phyloP scores from a whole-genome alignment of 2,113 vertebrate species.

The Saimiri boliviensis region DNA sequence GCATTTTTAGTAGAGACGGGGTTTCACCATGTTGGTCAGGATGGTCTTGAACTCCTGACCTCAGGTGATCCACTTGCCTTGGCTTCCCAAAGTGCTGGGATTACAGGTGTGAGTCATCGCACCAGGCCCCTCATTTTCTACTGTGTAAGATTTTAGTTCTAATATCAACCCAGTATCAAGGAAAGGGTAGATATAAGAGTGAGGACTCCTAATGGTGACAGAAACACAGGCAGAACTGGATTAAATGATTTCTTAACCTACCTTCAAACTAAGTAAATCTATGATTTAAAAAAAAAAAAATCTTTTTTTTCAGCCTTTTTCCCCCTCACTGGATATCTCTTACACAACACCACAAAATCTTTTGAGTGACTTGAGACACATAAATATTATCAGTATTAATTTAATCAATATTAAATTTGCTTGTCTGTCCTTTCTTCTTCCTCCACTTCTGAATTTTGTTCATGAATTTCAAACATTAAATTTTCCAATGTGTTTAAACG shows the following conservation, averaged over 20 bases:
- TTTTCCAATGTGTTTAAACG: not conserved
- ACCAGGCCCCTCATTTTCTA: not conserved
- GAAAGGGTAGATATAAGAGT: not conserved
- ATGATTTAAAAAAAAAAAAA: not conserved
- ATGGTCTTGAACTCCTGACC: too few species aligned
- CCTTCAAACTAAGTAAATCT: not conserved
- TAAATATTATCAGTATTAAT: not conserved
- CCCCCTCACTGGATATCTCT: too few species aligned
- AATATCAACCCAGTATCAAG: not conserved
- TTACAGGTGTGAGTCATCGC: too few species aligned
- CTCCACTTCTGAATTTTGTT: not conserved
- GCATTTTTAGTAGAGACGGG: too few species aligned
- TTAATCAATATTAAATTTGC: not conserved
- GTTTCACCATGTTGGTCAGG: too few species aligned
- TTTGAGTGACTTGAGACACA: not conserved
- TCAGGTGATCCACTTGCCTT: too few species aligned
- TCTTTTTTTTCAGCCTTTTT: too few species aligned
- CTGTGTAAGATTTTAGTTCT: not conserved
- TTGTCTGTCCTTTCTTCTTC: not conserved
- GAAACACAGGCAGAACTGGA: not conserved
- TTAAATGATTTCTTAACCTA: not conserved
- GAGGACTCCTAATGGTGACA: not conserved
- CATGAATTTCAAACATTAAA: not conserved
- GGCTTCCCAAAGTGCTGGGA: too few species aligned
- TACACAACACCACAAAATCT: not conserved